Base-by-base conservation (phyloP, 2,113 vertebrate genomes). In the Aegotheles bennettii region DNA sequence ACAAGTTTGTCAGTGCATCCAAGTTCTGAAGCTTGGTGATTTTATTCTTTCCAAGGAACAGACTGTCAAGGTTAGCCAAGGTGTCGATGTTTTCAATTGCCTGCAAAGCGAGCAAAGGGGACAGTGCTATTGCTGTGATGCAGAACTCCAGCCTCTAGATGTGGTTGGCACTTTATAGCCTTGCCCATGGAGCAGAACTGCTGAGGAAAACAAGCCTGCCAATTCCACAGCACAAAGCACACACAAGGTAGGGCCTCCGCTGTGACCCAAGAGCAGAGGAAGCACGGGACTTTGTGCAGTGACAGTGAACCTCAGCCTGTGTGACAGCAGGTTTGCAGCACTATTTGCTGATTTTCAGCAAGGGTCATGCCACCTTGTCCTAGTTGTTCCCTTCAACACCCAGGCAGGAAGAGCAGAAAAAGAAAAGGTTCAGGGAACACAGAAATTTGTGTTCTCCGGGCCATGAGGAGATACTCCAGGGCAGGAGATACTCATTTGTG, bases 31-130 rank as follows among this genome's bases (percentile, higher is more conserved):
- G 98, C 87, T 98, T 98, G n/a, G 98, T 99, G 97, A 99, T 99
- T 98, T 99, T 99, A 97, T 99, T 99, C 88, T 99, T 99, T 16
- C 99, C 99, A 93, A 99, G 98, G 96, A 99, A 99, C 97, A 99
- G 97, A 95, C 99, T 99, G 95, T 99, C 98, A 90, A 99, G 97
- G 59, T 98, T 98, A 47, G 98, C 54, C 84, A 99, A 97, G 1
- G 96, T 13, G 78, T 99, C 99, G 1, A 99, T 98, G 88, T 99
- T 99, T 81, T 99, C 99, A 68, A 99, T 99, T 16, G 97, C 98
- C 99, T 99, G 96, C 33, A 84, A 90, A 85, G 64, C 0, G 16
- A 93, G 21, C 59, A 87, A 7, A 64, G 78, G 7, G 73, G 31
- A 59, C 9, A 5, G 25, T 2, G n/a, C 87, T 26, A 92, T 0